Evolutionary conservation across 2,113 vertebrate genomes (phyloP).

Genomic region (Crotophaga sulcirostris): DNA sequence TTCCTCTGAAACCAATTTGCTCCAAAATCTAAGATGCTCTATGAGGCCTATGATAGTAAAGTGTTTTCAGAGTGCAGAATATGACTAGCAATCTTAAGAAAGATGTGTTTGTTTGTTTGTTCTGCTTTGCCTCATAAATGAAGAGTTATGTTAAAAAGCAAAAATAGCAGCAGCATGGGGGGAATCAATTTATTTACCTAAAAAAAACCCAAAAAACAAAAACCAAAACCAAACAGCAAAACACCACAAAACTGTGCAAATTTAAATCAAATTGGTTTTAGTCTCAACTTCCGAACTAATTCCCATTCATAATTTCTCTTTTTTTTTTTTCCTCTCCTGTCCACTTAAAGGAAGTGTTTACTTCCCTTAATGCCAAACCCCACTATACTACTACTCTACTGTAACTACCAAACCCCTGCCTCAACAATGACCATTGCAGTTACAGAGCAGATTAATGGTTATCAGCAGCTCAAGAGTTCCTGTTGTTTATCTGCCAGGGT

Average conservation of each 20-base stretch:
- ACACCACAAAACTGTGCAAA: background rate
- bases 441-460: conserved; percentile 14
- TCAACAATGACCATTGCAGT: background rate
- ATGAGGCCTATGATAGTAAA: background rate
- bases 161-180: background rate
- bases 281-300: background rate
- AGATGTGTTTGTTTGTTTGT: background rate
- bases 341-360: background rate
- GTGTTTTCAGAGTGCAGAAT: background rate
- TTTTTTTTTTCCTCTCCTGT: background rate
- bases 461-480: conserved; percentile 35
- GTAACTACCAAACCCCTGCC: background rate
- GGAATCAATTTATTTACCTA: background rate
- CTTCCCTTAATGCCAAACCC: background rate
- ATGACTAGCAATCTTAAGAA: background rate
- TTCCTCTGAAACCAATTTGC: background rate
- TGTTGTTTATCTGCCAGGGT: conserved; percentile 6
- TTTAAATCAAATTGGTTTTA: background rate
- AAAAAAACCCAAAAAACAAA: too few species aligned
- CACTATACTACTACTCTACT: background rate
- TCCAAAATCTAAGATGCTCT: background rate
- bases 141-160: background rate
- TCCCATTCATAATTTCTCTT: background rate
- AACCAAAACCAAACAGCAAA: too few species aligned
- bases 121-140: background rate